A percentile compares a stretch with the other conserved stretches of the same genome.
Conservation (phyloP, 2,888 invertebrate species). For the Epistrophe grossulariae region DNA sequence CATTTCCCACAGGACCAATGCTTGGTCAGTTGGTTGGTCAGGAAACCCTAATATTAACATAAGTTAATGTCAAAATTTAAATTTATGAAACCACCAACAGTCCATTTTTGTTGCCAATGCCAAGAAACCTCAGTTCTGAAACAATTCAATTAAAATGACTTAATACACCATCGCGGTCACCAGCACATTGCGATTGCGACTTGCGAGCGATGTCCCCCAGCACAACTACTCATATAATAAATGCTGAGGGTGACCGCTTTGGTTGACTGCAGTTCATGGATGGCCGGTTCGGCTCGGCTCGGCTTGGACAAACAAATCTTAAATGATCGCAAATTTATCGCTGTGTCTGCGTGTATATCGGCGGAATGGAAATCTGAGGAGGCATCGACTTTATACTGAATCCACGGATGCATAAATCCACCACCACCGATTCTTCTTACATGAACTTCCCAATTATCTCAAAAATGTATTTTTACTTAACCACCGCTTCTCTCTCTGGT, state of each 20-base stretch:
- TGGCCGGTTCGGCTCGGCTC: no score
- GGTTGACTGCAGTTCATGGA: neutral
- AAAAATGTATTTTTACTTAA: slow-evolving; percentile 65
- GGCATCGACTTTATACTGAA: slow-evolving; percentile 57
- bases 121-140: slow-evolving; percentile 27
- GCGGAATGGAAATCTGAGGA: slow-evolving; percentile 67
- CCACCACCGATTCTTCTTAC: slow-evolving; percentile 48
- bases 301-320: slow-evolving; percentile 32
- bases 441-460: slow-evolving; percentile 74
- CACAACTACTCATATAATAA: no score
- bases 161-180: slow-evolving; percentile 47
- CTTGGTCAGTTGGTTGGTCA: neutral
- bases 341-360: slow-evolving; percentile 34
- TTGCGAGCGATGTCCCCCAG: no score
- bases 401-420: slow-evolving; percentile 74
- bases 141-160: slow-evolving; percentile 75
- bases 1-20: slow-evolving; percentile 59
- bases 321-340: slow-evolving; percentile 74
- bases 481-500: neutral
- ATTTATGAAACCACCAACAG: slow-evolving; percentile 61
- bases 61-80: slow-evolving; percentile 69
- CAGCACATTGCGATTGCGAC: neutral
- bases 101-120: neutral
- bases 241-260: no score
- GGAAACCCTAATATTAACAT: slow-evolving; percentile 55